These are phyloP conservation scores for Sebastes kiyomatsui DNA, from an alignment of 2,797 vertebrate genomes.

Conservation along the genomic window DNA sequence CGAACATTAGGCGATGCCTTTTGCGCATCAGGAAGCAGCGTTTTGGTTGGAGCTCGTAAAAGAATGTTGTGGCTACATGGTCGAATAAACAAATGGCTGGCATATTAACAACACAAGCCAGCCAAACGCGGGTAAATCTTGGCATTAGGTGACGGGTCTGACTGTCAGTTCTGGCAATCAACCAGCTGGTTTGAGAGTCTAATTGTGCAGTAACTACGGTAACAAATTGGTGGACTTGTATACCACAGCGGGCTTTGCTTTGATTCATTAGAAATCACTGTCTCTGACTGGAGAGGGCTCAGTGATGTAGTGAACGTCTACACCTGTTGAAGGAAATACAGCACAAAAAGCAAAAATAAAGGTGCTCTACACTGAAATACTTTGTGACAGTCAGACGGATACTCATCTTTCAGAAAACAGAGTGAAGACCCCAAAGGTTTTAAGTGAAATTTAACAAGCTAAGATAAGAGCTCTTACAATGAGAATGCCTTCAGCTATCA, in stretches of 20 bases:
- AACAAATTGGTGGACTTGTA: slow-evolving; percentile 2
- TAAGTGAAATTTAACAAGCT: slow-evolving; percentile 64
- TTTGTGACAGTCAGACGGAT: slow-evolving; percentile 9
- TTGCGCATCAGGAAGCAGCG: background rate
- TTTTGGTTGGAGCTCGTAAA: background rate
- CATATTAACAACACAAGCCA: background rate
- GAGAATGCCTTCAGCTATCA: slow-evolving; percentile 48
- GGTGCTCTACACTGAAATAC: background rate
- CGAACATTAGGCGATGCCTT: background rate
- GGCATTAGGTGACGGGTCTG: background rate
- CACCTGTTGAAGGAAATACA: background rate
- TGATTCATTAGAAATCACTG: background rate
- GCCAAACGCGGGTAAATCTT: background rate
- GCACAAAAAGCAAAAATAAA: background rate
- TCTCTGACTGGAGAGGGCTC: background rate
- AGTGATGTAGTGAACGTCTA: background rate
- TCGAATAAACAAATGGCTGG: background rate
- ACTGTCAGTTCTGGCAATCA: slow-evolving; percentile 1
- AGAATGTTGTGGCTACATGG: background rate
- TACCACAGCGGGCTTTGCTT: background rate
- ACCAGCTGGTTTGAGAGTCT: background rate
- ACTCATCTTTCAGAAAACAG: slow-evolving; percentile 36
- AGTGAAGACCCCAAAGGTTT: slow-evolving; percentile 51
- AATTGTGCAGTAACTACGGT: background rate
- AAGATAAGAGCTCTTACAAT: slow-evolving; percentile 68